Conservation (phyloP, 2,113 vertebrate genomes). For the Carassius carassius region DNA sequence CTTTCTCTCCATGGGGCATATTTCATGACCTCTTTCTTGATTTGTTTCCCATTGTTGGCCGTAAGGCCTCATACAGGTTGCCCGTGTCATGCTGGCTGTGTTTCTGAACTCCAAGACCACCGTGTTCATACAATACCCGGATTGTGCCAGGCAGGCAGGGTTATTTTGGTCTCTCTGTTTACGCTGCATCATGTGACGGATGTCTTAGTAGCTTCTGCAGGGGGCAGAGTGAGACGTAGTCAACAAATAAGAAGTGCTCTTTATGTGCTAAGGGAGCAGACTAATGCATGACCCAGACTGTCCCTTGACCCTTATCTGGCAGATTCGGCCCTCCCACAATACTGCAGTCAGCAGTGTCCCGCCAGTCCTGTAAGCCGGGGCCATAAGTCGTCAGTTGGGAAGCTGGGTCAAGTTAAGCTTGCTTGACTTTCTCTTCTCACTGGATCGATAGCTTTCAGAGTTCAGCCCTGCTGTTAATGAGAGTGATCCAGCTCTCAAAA, state of each 20-base stretch:
- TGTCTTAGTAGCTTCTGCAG: slow-evolving; percentile 28
- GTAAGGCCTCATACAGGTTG: not conserved
- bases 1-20: too few species aligned
- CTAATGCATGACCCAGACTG: not conserved
- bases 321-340: not conserved
- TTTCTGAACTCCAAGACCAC: slow-evolving; percentile 4
- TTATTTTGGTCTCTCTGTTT: slow-evolving; percentile 18
- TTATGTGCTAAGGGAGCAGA: not conserved
- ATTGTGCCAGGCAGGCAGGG: slow-evolving; percentile 32
- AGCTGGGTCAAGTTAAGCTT: slow-evolving; percentile 35
- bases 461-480: slow-evolving; percentile 30
- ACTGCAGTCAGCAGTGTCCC: not conserved
- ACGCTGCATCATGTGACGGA: slow-evolving; percentile 11
- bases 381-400: slow-evolving; percentile 8
- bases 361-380: not conserved
- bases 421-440: slow-evolving; percentile 4
- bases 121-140: slow-evolving; percentile 18
- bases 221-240: not conserved
- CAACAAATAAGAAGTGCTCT: slow-evolving; percentile 18
- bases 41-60: not conserved
- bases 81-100: not conserved
- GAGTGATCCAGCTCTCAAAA: slow-evolving; percentile 6
- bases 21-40: not conserved
- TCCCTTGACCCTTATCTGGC: not conserved
- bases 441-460: slow-evolving; percentile 37